phyloP scores from a whole-genome alignment of 2,888 invertebrate species.

The Flabesymbios commensalis region DNA sequence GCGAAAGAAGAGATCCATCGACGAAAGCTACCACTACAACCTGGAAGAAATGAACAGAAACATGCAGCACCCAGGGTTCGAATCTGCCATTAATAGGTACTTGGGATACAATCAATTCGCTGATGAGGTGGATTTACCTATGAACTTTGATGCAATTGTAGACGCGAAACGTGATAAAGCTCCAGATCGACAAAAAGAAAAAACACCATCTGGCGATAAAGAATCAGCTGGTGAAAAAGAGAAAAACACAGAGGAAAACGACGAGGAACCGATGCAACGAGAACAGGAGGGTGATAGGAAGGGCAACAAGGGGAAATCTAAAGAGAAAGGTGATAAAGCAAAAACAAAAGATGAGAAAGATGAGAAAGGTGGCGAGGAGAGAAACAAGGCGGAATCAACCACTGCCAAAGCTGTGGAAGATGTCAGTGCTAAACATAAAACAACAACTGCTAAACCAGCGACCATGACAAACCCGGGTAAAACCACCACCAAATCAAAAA shows the following conservation, averaged over 20 bases:
- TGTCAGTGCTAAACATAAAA: background rate
- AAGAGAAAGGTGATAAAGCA: constrained; percentile 1
- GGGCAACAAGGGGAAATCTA: background rate
- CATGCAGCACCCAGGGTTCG: background rate
- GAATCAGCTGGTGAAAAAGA: background rate
- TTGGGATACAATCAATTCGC: background rate
- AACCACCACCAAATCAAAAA: too few species aligned
- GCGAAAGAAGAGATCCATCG: too few species aligned
- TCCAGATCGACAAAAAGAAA: background rate
- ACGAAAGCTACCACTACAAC: background rate
- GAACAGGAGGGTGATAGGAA: background rate
- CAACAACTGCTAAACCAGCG: too few species aligned
- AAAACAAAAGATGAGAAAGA: background rate
- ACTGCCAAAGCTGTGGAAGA: constrained; percentile 2
- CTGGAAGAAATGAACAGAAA: background rate
- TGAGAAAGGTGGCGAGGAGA: background rate
- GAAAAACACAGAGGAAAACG: background rate
- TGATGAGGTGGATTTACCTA: background rate
- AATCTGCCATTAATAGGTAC: constrained; percentile 3
- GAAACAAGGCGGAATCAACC: background rate
- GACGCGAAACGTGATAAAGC: background rate
- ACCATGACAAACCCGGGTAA: too few species aligned
- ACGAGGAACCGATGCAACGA: background rate
- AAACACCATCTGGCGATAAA: background rate
- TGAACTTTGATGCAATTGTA: background rate